Evolutionary conservation across 1,140 invertebrate genomes (phyloP), one percentile per base, ranked within the genome.

Genomic region (Brachionus angularis): DNA sequence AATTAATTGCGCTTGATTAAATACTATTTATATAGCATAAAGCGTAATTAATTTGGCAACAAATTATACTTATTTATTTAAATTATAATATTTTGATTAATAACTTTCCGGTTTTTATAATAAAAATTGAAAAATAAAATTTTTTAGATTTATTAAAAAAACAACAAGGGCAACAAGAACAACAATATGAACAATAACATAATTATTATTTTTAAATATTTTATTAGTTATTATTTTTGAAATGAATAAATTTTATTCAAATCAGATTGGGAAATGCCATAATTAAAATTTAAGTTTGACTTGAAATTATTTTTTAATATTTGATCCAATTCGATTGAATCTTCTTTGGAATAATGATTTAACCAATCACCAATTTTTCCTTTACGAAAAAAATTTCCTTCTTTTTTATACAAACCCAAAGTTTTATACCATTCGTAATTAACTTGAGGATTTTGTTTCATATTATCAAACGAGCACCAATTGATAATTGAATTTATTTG

Each of bases 301-400:
- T 46, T 25, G 10, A 87, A 76, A 78, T 90, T 85, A 71, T 85
- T 79, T 44, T 86, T 84, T 0, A 85, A 87, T 88, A 89, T 91
- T 29, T 86, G 76, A 76, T 93, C 89, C 75, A 92, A 91, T 74
- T 83, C 83, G 25, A 82, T 72, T 23, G 82, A 79, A 73, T 88
- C 79, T 73, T 86, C 84, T 0, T 36, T 75, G 4, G 85, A 85
- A 86, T 92, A 90, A 72, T 89, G 85, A 79, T 90, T 89, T 73
- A 86, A 87, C 88, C 89, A 91, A 76, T 91, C 89, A 0, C 90
- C 90, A 27, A 91, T 86, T 79, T 88, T 85, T 0, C 83, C 84
- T 79, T 83, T 83, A 42, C 83, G 74, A 58, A 84, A 75, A 74
- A 84, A 84, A 14, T 76, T 61, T 21, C 76, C 74, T 67, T 81